phyloP scores from a whole-genome alignment of 2,113 vertebrate species.

The Sceloporus tristichus region DNA sequence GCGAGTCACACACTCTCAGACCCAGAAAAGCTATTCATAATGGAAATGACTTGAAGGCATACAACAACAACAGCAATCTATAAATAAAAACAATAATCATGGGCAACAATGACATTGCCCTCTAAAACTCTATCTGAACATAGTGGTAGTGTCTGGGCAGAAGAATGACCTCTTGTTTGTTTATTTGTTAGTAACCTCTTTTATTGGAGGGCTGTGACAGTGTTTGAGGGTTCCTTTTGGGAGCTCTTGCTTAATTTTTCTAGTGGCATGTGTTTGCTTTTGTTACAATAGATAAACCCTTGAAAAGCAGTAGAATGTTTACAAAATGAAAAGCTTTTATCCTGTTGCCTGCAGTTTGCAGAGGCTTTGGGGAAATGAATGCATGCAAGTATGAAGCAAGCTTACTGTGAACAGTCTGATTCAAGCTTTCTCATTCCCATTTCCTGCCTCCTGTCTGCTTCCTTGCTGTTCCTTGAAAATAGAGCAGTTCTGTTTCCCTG shows the following conservation, averaged over 20 bases:
- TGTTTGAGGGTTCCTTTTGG: slow-evolving; percentile 58
- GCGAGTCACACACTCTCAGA: too few relatives aligned
- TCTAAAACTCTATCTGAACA: neutral
- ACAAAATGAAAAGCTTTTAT: slow-evolving; percentile 68
- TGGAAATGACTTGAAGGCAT: too few relatives aligned
- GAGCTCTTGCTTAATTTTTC: slow-evolving; percentile 57
- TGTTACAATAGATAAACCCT: slow-evolving; percentile 55
- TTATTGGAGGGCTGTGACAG: slow-evolving; percentile 45
- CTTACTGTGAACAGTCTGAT: neutral
- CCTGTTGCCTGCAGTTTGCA: slow-evolving; percentile 51
- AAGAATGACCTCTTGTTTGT: slow-evolving; percentile 24
- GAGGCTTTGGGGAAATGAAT: slow-evolving; percentile 50
- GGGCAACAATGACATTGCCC: neutral
- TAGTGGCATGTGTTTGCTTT: slow-evolving; percentile 57
- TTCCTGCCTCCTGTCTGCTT: slow-evolving; percentile 39
- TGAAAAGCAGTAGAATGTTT: slow-evolving; percentile 54
- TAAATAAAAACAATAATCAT: too few relatives aligned
- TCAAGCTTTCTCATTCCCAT: neutral
- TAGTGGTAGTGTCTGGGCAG: neutral
- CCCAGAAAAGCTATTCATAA: too few relatives aligned
- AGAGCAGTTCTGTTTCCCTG: slow-evolving; percentile 13
- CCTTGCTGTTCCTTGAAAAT: slow-evolving; percentile 13
- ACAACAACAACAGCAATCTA: too few relatives aligned
- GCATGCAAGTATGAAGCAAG: neutral
- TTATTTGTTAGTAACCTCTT: slow-evolving; percentile 42